Evolutionary conservation across 2,797 vertebrate species (phyloP), one percentile per base, ranked within the genome.

Genomic region (Mus minutoides): DNA sequence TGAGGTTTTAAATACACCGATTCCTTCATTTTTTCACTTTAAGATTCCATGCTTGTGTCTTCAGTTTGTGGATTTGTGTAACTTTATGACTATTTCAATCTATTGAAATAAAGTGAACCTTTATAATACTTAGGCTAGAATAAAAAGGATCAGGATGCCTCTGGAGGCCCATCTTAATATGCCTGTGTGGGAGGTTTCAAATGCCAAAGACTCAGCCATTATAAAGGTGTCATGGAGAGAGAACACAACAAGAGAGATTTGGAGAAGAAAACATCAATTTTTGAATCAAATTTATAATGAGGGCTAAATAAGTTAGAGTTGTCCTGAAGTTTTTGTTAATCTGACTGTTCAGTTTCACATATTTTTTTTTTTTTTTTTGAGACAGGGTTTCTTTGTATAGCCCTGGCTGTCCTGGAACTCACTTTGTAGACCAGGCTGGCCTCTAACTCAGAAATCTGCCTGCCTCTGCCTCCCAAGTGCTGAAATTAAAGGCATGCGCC

Each of bases 311-410:
- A 54, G 4, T 56, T 40, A 78, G 3, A 0, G 82, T 49, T 86
- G 69, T 58, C 6, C 69, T 79, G 0, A 8, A 12, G 31, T 71
- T 86, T 85, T 10, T 37, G 1, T n/a, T 26, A 46, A 4, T 26
- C 10, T 24, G 43, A 46, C 4, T 11, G 1, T 31, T 0, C 3
- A 16, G 0, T n/a, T 8, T 37, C 24, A 49, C 2, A n/a, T n/a
- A n/a, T n/a, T n/a, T n/a, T n/a, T n/a, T n/a, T n/a, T n/a, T n/a
- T n/a, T n/a, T n/a, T n/a, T n/a, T n/a, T n/a, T n/a, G n/a, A n/a
- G n/a, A n/a, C n/a, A n/a, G n/a, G n/a, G n/a, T n/a, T n/a, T n/a
- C n/a, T n/a, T n/a, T n/a, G n/a, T n/a, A n/a, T n/a, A n/a, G n/a
- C n/a, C n/a, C n/a, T n/a, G n/a, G n/a, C n/a, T n/a, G n/a, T n/a